Conservation (phyloP, 2,797 vertebrate species). For the Calcarius lapponicus region DNA sequence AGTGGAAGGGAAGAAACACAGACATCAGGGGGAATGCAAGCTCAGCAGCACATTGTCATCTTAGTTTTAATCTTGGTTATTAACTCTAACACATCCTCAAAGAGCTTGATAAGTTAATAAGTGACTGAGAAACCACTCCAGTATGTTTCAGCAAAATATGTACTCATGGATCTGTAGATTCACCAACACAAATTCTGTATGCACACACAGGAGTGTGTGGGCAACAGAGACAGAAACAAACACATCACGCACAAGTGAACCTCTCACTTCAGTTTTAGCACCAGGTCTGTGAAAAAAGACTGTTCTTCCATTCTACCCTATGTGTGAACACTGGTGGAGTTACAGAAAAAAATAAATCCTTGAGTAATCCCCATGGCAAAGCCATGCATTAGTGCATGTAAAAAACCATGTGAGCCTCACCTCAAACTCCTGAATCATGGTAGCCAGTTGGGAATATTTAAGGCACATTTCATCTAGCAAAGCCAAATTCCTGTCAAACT, state of each 20-base stretch:
- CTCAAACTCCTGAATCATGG: constrained; percentile 85
- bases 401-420: constrained; percentile 66
- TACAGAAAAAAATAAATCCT: background rate
- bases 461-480: constrained; percentile 86
- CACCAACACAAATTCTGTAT: background rate
- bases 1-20: background rate
- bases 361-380: background rate
- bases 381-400: background rate
- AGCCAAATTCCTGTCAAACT: constrained; percentile 88
- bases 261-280: background rate
- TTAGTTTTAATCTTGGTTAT: background rate
- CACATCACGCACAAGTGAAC: background rate
- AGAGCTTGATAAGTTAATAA: background rate
- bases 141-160: background rate
- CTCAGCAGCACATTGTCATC: background rate
- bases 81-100: background rate
- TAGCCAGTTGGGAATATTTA: constrained; percentile 78
- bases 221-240: background rate
- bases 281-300: background rate
- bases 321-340: background rate
- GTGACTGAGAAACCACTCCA: background rate
- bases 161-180: background rate
- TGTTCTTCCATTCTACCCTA: background rate
- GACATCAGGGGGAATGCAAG: background rate
- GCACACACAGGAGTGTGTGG: background rate